Evolutionary conservation across 2,113 vertebrate species (phyloP).

Genomic region (Mirza zaza): DNA sequence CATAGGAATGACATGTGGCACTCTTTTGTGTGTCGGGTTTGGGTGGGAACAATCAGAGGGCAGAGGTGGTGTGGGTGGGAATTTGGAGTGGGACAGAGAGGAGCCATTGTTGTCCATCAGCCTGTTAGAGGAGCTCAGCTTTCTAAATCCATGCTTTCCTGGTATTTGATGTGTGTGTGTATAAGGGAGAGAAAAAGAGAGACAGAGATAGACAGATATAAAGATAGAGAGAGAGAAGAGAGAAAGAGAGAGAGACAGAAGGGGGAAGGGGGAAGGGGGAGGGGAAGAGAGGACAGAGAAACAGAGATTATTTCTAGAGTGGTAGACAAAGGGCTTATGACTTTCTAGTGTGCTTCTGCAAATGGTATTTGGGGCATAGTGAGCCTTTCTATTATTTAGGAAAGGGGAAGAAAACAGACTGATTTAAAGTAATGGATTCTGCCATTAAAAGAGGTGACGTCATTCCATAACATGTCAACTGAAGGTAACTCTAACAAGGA

Average conservation of each 20-base stretch:
- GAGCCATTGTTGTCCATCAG: background rate
- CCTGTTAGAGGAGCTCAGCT: background rate
- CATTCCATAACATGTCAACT: background rate
- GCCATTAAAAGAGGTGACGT: background rate
- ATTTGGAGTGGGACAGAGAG: background rate
- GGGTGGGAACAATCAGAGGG: background rate
- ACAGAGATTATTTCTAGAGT: background rate
- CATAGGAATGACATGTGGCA: background rate
- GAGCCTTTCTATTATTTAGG: background rate
- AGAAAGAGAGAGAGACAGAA: background rate
- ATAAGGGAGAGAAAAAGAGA: background rate
- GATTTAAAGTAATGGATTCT: constrained; percentile 15
- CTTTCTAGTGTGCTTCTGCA: background rate
- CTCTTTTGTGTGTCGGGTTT: background rate
- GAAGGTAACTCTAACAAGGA: background rate
- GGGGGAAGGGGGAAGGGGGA: no score
- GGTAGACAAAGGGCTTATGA: background rate
- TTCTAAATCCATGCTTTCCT: background rate
- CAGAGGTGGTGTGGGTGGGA: background rate
- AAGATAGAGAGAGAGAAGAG: background rate
- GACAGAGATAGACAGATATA: no score
- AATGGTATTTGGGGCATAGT: background rate
- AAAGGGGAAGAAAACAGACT: background rate
- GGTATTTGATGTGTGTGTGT: background rate
- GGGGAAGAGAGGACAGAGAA: background rate